These are phyloP conservation scores for Burhinus bistriatus DNA, from an alignment of 2,113 vertebrate species.

Conservation along the genomic window DNA sequence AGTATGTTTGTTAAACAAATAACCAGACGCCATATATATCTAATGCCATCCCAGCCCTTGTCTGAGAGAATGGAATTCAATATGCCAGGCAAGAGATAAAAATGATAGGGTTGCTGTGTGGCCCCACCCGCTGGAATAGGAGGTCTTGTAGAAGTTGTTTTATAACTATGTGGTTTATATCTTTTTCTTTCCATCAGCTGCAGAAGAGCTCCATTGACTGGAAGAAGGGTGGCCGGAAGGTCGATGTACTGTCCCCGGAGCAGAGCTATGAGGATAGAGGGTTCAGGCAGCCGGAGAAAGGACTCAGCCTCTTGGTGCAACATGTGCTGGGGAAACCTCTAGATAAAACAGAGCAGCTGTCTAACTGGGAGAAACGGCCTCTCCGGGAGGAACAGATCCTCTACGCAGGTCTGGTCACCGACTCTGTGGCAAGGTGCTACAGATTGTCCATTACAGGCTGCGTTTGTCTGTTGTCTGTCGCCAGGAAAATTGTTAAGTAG, in stretches of 20 bases:
- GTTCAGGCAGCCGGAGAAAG: constrained; percentile 69
- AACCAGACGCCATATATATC: neutral
- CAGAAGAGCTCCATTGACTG: constrained; percentile 4
- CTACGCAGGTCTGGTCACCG: constrained; percentile 78
- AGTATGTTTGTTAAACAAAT: constrained; percentile 44
- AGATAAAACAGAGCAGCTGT: constrained; percentile 87
- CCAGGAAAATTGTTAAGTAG: neutral
- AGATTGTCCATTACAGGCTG: neutral
- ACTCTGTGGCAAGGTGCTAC: neutral
- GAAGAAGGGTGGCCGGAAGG: neutral
- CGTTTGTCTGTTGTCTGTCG: neutral
- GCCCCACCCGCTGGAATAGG: neutral
- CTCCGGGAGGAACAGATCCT: constrained; percentile 82
- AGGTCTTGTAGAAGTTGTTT: neutral
- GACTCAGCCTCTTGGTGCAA: constrained; percentile 86
- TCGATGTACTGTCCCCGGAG: neutral
- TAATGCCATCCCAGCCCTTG: neutral
- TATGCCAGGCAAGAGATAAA: neutral
- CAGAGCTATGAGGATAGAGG: neutral
- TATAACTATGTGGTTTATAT: neutral
- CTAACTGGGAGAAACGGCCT: constrained; percentile 87
- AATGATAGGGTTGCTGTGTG: neutral
- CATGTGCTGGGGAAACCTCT: constrained; percentile 83
- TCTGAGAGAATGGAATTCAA: neutral
- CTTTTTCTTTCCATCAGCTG: constrained; percentile 21